Percentiles rank a stretch among this genome's conserved stretches.
phyloP scores from a whole-genome alignment of 2,888 invertebrate genomes.

The Lottia gigantea region DNA sequence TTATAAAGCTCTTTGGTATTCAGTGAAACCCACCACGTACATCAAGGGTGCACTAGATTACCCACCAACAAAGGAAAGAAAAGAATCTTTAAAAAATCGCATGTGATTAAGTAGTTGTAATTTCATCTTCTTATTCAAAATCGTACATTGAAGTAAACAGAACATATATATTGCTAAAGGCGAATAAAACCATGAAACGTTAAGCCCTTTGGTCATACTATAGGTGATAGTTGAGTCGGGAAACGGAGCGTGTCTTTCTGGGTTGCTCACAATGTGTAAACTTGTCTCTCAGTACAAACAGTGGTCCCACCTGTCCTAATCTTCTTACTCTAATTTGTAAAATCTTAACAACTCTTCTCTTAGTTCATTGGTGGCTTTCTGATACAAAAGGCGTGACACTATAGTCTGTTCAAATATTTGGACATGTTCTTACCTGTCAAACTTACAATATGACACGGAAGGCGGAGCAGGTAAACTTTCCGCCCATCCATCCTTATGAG shows the following conservation, averaged over 20 bases:
- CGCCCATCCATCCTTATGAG: no score
- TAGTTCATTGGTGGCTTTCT: no score
- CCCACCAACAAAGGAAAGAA: neutral
- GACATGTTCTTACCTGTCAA: no score
- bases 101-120: slow-evolving; percentile 9
- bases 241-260: slow-evolving; percentile 1
- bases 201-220: slow-evolving; percentile 1
- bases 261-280: slow-evolving; percentile 5
- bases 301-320: neutral
- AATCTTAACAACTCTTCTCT: no score
- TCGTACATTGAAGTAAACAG: slow-evolving; percentile 2
- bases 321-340: neutral
- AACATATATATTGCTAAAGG: slow-evolving; percentile 7
- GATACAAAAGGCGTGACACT: no score
- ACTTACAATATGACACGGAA: no score
- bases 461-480: no score
- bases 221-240: neutral
- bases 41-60: neutral
- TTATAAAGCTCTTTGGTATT: no score
- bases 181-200: slow-evolving; percentile 7
- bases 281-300: neutral
- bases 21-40: neutral
- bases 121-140: slow-evolving; percentile 4
- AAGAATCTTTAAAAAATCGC: slow-evolving; percentile 3
- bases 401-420: no score